These are phyloP conservation scores for Gorsachius magnificus DNA, from an alignment of 2,797 vertebrate species.

Conservation along the genomic window DNA sequence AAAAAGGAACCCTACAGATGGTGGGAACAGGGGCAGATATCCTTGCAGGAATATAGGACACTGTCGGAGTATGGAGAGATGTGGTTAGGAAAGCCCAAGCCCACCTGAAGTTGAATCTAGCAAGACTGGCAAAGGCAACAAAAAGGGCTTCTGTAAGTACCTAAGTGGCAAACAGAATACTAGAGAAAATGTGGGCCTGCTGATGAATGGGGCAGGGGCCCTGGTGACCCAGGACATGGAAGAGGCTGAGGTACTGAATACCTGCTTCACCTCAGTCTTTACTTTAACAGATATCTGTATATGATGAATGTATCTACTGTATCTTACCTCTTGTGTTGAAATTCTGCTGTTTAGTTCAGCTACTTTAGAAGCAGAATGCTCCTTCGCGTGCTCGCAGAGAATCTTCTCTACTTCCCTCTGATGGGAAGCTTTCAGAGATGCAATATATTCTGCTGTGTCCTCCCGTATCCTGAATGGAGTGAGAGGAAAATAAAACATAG, in stretches of 20 bases:
- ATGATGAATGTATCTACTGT: background rate
- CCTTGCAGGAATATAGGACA: background rate
- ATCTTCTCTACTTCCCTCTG: conserved; percentile 82
- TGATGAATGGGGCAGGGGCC: background rate
- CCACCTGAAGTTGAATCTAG: background rate
- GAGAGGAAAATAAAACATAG: background rate
- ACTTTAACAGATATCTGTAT: background rate
- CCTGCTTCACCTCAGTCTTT: background rate
- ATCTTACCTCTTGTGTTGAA: conserved; percentile 84
- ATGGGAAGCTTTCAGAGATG: conserved; percentile 81
- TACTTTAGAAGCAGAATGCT: conserved; percentile 87
- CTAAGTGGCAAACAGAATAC: background rate
- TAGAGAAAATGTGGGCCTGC: background rate
- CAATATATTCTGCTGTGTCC: conserved; percentile 74
- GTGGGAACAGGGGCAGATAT: background rate
- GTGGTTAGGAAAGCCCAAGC: background rate
- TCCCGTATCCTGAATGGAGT: conserved; percentile 77
- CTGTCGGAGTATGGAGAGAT: background rate
- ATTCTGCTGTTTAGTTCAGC: conserved; percentile 84
- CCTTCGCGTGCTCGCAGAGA: conserved; percentile 80
- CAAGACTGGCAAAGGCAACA: background rate
- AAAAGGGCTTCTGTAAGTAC: background rate
- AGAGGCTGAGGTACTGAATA: background rate
- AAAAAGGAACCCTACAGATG: background rate
- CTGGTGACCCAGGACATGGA: background rate